Evolutionary conservation across 2,888 invertebrate genomes (phyloP).

Genomic region (Conistra vaccinii): DNA sequence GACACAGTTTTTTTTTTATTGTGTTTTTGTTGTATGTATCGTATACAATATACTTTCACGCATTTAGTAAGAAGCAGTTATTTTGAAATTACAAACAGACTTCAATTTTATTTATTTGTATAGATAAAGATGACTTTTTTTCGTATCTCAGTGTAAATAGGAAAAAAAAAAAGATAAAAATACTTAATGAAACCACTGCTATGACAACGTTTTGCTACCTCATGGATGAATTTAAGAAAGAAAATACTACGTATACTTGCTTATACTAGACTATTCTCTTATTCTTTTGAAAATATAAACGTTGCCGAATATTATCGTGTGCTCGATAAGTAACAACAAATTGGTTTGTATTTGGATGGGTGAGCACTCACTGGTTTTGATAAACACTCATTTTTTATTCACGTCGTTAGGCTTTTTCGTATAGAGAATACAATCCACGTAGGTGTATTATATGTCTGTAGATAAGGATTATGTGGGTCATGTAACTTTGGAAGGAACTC

Average conservation of each 20-base stretch:
- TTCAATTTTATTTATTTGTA: too few species aligned
- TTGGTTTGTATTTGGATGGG: slow-evolving; percentile 59
- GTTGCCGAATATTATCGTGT: slow-evolving; percentile 48
- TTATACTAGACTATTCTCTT: slow-evolving; percentile 11
- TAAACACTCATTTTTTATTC: slow-evolving; percentile 59
- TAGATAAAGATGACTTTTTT: too few species aligned
- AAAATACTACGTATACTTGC: background rate
- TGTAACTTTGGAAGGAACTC: background rate
- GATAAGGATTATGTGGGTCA: too few species aligned
- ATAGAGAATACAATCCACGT: slow-evolving; percentile 10
- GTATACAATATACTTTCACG: too few species aligned
- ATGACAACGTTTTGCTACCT: background rate
- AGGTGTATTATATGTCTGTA: slow-evolving; percentile 3
- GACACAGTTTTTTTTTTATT: too few species aligned
- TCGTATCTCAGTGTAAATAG: background rate
- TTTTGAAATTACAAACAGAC: too few species aligned
- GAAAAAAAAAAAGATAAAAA: background rate
- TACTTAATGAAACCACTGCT: background rate
- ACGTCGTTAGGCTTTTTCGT: slow-evolving; percentile 45
- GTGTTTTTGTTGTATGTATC: too few species aligned
- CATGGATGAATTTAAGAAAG: background rate
- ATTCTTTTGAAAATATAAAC: slow-evolving; percentile 35
- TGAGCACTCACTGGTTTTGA: slow-evolving; percentile 60
- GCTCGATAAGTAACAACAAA: slow-evolving; percentile 58
- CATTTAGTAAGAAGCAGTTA: too few species aligned